Percentiles rank a stretch among this genome's conserved stretches.
These are phyloP conservation scores for Thamnophis elegans DNA, from an alignment of 2,797 vertebrate species.

Conservation along the genomic window DNA sequence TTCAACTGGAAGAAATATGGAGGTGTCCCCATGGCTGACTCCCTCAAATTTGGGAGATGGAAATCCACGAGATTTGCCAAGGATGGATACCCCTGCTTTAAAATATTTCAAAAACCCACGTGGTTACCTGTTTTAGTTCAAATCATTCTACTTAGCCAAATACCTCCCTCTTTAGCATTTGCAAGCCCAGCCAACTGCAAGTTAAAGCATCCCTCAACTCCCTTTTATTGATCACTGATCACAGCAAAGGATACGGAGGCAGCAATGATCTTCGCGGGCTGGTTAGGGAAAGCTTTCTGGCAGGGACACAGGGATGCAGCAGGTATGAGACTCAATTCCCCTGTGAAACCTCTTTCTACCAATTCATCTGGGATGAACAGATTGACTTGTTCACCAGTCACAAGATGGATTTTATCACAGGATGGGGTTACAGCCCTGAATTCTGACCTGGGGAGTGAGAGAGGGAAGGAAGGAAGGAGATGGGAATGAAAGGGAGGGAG, in stretches of 20 bases:
- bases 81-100: neutral
- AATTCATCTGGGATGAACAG: conserved; percentile 46
- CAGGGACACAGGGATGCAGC: conserved; percentile 58
- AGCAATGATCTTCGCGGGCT: conserved; percentile 43
- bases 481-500: too few relatives aligned
- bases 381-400: conserved; percentile 43
- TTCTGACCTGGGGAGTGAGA: conserved; percentile 25
- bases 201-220: neutral
- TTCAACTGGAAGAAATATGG: neutral
- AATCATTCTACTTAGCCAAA: neutral
- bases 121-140: neutral
- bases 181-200: neutral
- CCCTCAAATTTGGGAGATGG: too few relatives aligned
- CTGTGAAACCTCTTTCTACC: conserved; percentile 27
- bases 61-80: too few relatives aligned
- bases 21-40: neutral
- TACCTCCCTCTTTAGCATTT: neutral
- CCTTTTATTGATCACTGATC: neutral
- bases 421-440: neutral
- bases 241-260: conserved; percentile 66
- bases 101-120: neutral
- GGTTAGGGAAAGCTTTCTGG: conserved; percentile 40
- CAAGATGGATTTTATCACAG: conserved; percentile 61
- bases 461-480: neutral
- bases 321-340: conserved; percentile 52